phyloP scores from a whole-genome alignment of 2,888 invertebrate genomes.

The Netelia virgata region DNA sequence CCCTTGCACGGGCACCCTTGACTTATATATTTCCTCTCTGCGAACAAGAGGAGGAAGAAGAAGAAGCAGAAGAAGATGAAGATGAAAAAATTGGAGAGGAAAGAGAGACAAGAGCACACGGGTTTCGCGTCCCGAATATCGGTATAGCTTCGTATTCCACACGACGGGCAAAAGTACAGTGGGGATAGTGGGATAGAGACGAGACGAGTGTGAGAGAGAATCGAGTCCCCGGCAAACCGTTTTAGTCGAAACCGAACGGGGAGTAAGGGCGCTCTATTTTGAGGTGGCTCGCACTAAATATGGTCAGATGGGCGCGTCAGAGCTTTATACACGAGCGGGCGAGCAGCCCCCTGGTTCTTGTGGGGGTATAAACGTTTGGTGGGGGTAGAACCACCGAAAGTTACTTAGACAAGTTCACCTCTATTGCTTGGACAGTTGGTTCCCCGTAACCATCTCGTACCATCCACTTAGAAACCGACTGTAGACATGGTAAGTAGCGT shows the following conservation, averaged over 20 bases:
- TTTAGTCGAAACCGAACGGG: conserved; percentile 80
- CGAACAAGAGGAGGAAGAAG: conserved; percentile 44
- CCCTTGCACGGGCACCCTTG: conserved; percentile 74
- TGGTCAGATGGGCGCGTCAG: conserved; percentile 83
- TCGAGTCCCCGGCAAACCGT: conserved; percentile 78
- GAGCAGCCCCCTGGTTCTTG: conserved; percentile 73
- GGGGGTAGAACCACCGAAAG: conserved; percentile 81
- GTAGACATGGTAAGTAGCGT: conserved; percentile 81
- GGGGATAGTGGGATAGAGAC: conserved; percentile 51
- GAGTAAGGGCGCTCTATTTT: conserved; percentile 82
- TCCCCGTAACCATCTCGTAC: conserved; percentile 83
- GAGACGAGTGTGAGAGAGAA: conserved; percentile 31
- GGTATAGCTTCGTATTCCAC: conserved; percentile 32
- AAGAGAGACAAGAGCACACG: conserved; percentile 10
- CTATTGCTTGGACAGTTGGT: conserved; percentile 84
- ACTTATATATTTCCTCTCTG: conserved; percentile 73
- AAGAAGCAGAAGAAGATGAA: conserved; percentile 2
- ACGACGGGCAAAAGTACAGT: conserved; percentile 40
- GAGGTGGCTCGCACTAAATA: conserved; percentile 84
- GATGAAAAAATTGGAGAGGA: conserved; percentile 28
- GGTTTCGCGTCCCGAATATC: conserved; percentile 34
- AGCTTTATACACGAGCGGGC: conserved; percentile 77
- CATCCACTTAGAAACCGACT: conserved; percentile 79
- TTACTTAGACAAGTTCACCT: conserved; percentile 84
- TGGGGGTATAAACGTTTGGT: conserved; percentile 67